Evolutionary conservation across 64 coral and sea anemone genomes (phyloP).

Genomic region (Trachythela sp.): DNA sequence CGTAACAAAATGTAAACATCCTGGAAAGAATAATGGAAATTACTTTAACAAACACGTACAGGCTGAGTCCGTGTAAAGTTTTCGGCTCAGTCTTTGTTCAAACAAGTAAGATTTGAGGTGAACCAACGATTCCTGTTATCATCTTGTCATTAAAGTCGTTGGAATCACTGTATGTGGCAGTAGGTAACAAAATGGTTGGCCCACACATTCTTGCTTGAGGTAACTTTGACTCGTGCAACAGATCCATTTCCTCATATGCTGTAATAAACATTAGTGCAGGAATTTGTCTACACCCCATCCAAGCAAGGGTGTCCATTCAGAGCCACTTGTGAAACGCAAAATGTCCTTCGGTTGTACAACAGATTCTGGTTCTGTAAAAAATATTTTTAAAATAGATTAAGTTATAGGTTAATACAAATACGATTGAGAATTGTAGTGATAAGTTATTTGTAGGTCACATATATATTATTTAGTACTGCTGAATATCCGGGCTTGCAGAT

Average conservation of each 20-base stretch:
- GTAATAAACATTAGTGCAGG: slow-evolving; percentile 21
- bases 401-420: background rate
- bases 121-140: background rate
- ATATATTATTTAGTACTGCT: background rate
- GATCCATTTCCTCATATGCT: background rate
- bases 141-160: background rate
- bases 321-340: background rate
- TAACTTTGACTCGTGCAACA: background rate
- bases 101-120: background rate
- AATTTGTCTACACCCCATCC: slow-evolving; percentile 6
- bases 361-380: slow-evolving; percentile 10
- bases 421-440: background rate
- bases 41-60: too few relatives aligned
- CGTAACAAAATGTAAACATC: too few relatives aligned
- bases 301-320: slow-evolving; percentile 20
- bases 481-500: background rate
- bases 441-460: background rate
- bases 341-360: slow-evolving; percentile 7
- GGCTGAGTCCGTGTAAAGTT: too few relatives aligned
- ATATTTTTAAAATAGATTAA: background rate
- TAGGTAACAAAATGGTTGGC: slow-evolving; percentile 16
- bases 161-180: background rate
- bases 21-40: too few relatives aligned
- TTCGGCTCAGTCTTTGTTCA: background rate
- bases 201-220: slow-evolving; percentile 5